These are phyloP conservation scores for Microcebus tavaratra DNA, from an alignment of 2,113 vertebrate species.

Conservation along the genomic window DNA sequence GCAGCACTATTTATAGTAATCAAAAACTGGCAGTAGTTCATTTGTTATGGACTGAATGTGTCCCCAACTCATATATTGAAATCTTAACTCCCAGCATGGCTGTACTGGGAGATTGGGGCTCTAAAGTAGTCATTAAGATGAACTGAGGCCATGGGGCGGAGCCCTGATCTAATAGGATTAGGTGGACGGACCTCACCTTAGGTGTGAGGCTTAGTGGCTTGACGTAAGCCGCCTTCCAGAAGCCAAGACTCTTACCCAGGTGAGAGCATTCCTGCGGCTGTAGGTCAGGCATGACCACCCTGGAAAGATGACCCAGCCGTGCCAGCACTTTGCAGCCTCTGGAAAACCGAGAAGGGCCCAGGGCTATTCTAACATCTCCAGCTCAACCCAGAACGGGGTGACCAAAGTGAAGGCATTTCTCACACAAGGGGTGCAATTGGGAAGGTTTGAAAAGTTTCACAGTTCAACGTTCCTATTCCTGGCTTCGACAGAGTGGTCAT, in stretches of 20 bases:
- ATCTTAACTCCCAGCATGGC: not conserved
- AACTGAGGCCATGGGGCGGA: not conserved
- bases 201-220: not conserved
- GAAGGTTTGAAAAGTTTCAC: too few species aligned
- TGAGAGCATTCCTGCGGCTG: not conserved
- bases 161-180: not conserved
- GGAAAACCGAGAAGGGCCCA: not conserved
- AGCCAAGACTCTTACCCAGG: not conserved
- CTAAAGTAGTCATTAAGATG: not conserved
- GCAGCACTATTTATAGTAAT: not conserved
- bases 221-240: not conserved
- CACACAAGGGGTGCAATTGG: rapidly evolving
- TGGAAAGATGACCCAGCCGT: not conserved
- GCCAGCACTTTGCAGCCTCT: not conserved
- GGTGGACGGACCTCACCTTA: too few species aligned
- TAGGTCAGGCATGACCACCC: not conserved
- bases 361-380: not conserved
- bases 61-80: not conserved
- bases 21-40: not conserved
- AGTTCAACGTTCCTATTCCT: not conserved
- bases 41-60: not conserved
- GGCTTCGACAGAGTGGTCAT: not conserved
- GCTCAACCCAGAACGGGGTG: not conserved
- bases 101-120: not conserved
- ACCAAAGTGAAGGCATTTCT: not conserved